A percentile compares a stretch with the other conserved stretches of the same genome.
phyloP scores from a whole-genome alignment of 1,140 invertebrate genomes.

The Drosophila sp. region DNA sequence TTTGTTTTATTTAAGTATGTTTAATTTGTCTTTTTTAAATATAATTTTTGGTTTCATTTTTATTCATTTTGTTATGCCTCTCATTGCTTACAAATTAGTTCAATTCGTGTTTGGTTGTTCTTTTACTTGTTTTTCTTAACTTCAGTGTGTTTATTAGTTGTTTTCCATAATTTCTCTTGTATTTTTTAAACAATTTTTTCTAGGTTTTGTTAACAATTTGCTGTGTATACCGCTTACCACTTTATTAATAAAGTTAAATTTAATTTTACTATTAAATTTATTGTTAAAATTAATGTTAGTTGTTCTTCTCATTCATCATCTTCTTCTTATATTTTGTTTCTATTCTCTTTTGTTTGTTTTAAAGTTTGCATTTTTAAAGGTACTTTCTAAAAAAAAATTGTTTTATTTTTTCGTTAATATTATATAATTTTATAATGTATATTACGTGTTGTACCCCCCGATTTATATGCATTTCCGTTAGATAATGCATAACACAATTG shows the following conservation, averaged over 20 bases:
- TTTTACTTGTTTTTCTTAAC: conserved; percentile 11
- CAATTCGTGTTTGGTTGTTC: conserved; percentile 60
- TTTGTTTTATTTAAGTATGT: conserved; percentile 34
- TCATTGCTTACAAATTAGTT: conserved; percentile 68
- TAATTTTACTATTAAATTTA: conserved; percentile 76
- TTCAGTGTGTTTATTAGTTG: conserved; percentile 14
- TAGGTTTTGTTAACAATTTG: conserved; percentile 70
- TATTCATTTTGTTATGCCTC: conserved; percentile 34
- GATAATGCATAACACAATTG: conserved; percentile 31
- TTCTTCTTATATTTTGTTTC: conserved; percentile 28
- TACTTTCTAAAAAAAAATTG: conserved; percentile 76
- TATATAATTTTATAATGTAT: conserved; percentile 44
- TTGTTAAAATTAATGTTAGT: conserved; percentile 78
- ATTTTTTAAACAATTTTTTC: conserved; percentile 51
- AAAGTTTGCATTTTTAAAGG: conserved; percentile 60
- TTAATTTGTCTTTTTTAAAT: conserved; percentile 28
- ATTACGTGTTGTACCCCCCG: conserved; percentile 33
- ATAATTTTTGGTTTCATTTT: conserved; percentile 29
- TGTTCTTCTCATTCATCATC: conserved; percentile 21
- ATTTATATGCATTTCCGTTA: conserved; percentile 15
- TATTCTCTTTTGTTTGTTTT: conserved; percentile 30
- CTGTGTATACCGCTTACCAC: conserved; percentile 56
- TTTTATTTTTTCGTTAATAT: conserved; percentile 13
- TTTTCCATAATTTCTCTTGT: conserved; percentile 11
- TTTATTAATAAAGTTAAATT: conserved; percentile 64